Evolutionary conservation across 2,113 vertebrate species (phyloP).

Genomic region (Spea multiplicata): DNA sequence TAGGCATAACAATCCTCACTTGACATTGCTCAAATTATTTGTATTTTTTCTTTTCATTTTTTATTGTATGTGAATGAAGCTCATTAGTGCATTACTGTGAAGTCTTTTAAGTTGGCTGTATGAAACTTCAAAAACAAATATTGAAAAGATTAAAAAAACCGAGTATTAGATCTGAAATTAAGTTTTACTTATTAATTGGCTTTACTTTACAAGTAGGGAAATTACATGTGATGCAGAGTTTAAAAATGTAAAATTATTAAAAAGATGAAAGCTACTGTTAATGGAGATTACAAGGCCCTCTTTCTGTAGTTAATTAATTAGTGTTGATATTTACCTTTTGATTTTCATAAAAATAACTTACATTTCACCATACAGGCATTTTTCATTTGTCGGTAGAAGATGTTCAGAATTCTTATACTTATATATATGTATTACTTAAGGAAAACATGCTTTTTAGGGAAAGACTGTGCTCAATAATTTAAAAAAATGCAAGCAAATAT

Average conservation of each 20-base stretch:
- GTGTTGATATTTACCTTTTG: conserved; percentile 46
- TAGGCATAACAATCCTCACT: conserved; percentile 27
- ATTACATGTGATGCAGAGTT: conserved; percentile 35
- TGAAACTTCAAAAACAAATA: conserved; percentile 47
- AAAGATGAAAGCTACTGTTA: conserved; percentile 40
- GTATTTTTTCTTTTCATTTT: conserved; percentile 39
- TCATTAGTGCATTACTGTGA: conserved; percentile 49
- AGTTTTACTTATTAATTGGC: conserved; percentile 45
- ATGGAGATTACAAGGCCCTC: conserved; percentile 41
- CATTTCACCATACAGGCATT: conserved; percentile 9
- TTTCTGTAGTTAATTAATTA: conserved; percentile 49
- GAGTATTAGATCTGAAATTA: conserved; percentile 50
- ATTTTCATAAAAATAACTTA: conserved; percentile 35
- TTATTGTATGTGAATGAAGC: conserved; percentile 48
- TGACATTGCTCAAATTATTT: conserved; percentile 39
- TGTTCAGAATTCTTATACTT: background rate
- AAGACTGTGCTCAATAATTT: too few relatives aligned
- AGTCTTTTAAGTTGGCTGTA: conserved; percentile 47
- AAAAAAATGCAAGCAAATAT: too few relatives aligned
- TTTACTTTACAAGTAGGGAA: conserved; percentile 41
- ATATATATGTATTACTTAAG: too few relatives aligned
- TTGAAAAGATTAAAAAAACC: conserved; percentile 50
- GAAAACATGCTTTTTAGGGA: too few relatives aligned
- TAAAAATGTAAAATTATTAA: conserved; percentile 46
- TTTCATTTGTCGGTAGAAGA: background rate